Percentiles rank a stretch among this genome's conserved stretches.
Conservation (phyloP, 2,113 vertebrate genomes). For the Halcyon malimbica region DNA sequence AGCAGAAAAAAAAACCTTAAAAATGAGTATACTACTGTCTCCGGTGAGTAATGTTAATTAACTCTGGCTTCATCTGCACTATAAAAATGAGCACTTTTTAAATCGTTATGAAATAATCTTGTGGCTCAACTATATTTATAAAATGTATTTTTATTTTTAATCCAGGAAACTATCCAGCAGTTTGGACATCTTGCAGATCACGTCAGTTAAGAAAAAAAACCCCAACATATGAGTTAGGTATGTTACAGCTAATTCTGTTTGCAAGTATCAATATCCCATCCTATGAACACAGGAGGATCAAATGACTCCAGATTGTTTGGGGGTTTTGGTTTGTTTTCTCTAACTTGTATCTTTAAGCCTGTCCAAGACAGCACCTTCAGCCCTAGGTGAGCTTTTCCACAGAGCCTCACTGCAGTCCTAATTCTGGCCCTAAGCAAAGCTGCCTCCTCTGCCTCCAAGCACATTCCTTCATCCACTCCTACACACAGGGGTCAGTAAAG, state of each 20-base stretch:
- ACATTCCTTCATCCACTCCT: neutral
- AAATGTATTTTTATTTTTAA: neutral
- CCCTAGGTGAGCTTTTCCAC: neutral
- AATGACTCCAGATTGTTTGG: neutral
- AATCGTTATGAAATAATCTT: slow-evolving; percentile 35
- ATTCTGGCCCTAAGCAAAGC: neutral
- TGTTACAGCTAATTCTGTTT: neutral
- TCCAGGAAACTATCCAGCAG: neutral
- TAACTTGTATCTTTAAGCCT: neutral
- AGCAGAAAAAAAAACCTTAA: neutral
- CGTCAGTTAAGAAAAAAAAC: neutral
- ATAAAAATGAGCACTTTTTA: slow-evolving; percentile 25
- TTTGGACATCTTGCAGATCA: neutral
- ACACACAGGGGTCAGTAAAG: neutral
- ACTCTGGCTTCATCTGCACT: slow-evolving; percentile 33
- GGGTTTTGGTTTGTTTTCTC: neutral
- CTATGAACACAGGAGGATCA: neutral
- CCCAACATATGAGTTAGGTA: neutral
- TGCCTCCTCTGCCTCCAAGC: neutral
- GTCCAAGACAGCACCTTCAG: neutral
- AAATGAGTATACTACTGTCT: slow-evolving; percentile 7
- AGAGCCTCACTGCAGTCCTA: neutral
- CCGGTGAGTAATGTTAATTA: slow-evolving; percentile 45
- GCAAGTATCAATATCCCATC: neutral
- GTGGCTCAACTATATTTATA: slow-evolving; percentile 1